Percentiles rank a stretch among this genome's conserved stretches.
phyloP scores from a whole-genome alignment of 35 echinoderm and acorn worm species.

The Ptychodera flava region DNA sequence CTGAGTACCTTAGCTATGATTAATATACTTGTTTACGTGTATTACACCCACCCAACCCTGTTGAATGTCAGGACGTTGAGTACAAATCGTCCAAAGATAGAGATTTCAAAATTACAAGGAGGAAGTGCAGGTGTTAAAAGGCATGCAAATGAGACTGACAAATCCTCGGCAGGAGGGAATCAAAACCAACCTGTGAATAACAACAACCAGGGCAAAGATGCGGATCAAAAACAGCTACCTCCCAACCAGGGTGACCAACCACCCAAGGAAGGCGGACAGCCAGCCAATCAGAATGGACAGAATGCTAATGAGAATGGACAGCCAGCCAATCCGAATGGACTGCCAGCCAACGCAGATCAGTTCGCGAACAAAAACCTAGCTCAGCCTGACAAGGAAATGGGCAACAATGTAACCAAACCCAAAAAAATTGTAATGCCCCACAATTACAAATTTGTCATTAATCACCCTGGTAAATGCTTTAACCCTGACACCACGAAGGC shows the following conservation, averaged over 20 bases:
- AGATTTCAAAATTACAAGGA: too few relatives aligned
- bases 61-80: background rate
- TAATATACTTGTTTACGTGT: background rate
- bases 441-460: constrained; percentile 38
- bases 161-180: too few relatives aligned
- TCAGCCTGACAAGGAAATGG: background rate
- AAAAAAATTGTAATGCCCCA: constrained; percentile 37
- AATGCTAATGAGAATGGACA: background rate
- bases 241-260: background rate
- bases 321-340: background rate
- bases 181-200: background rate
- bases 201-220: background rate
- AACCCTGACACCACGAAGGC: constrained; percentile 26
- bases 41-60: background rate
- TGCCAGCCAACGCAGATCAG: background rate
- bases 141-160: too few relatives aligned
- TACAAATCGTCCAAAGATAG: background rate
- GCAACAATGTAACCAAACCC: background rate
- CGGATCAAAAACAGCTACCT: background rate
- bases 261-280: background rate
- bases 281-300: background rate
- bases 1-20: background rate
- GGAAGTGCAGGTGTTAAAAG: too few relatives aligned
- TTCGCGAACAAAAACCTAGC: background rate
- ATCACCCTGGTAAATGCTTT: constrained; percentile 51